Evolutionary conservation across 2,797 vertebrate species (phyloP), one percentile per base, ranked within the genome.

Genomic region (Rhinogobio ventralis): DNA sequence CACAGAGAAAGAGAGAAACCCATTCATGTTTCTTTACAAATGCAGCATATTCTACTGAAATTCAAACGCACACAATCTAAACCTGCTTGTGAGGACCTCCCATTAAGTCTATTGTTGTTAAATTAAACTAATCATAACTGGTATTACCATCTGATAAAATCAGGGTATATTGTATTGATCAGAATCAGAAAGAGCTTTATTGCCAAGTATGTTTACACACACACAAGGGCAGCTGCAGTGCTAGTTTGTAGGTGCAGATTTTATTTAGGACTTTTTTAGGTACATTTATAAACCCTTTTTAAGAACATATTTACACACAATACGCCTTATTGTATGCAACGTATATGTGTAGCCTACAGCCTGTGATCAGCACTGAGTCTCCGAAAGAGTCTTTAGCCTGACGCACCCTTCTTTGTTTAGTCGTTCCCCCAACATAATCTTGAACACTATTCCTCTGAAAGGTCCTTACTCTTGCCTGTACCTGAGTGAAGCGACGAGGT

Each of bases 401-500:
- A 28, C 33, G 23, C n/a, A 53, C 17, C 30, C 46, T 45, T 69
- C 15, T 77, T 68, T 45, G 49, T 69, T 64, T 51, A 68, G 36
- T 55, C 7, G 51, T 69, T 84, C 25, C 11, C 64, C 82, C 73
- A 33, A 42, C 49, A 71, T 78, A n/a, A 71, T 84, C 83, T 71
- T 17, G 36, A 71, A 71, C 72, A 55, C 11, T 83, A 13, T 55
- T 49, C 15, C 15, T 72, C 28, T 33, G 57, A 79, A 83, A 64
- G 69, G 62, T 67, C 72, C 39, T 64, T 69, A 57, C 57, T 74
- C 71, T 45, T 81, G 20, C 76, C 64, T 81, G 28, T 62, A 68
- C 53, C 79, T 71, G 71, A 84, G 71, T 64, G 71, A 81, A 76
- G 83, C 36, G 60, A 78, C 17, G 67, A 72, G 79, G 55, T 82